A percentile compares a stretch with the other conserved stretches of the same genome.
Conservation (phyloP, 2,888 invertebrate species). For the Chrysopilus asiliformis region DNA sequence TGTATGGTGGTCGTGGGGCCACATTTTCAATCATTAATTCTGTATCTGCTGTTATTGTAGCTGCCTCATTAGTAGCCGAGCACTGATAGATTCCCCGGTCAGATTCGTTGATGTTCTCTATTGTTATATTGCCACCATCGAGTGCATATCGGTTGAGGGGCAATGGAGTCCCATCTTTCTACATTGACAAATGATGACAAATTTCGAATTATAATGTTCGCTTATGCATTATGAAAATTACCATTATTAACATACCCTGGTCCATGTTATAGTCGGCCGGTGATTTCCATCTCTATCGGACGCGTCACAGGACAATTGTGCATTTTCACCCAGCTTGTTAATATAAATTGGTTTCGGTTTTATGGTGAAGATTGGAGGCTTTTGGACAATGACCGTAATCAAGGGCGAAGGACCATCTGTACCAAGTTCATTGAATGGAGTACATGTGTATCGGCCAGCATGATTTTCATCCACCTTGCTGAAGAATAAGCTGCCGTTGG, state of each 20-base stretch:
- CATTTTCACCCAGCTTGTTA: constrained; percentile 62
- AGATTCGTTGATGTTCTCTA: constrained; percentile 63
- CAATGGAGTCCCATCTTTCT: constrained; percentile 62
- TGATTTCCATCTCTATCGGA: constrained; percentile 52
- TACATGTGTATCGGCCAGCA: constrained; percentile 80
- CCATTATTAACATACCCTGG: no score
- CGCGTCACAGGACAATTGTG: constrained; percentile 73
- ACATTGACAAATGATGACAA: constrained; percentile 13
- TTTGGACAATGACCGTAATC: constrained; percentile 72
- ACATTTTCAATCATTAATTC: constrained; percentile 74
- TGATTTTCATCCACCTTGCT: constrained; percentile 74
- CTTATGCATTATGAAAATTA: constrained; percentile 16
- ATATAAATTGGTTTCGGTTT: constrained; percentile 76
- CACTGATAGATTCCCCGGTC: constrained; percentile 82
- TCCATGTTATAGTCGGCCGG: constrained; percentile 53
- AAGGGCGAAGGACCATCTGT: constrained; percentile 71
- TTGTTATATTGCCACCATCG: constrained; percentile 68
- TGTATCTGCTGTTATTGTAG: constrained; percentile 64
- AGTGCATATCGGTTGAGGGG: constrained; percentile 53
- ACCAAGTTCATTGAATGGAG: constrained; percentile 80
- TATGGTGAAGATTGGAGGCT: constrained; percentile 69
- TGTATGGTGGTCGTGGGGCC: constrained; percentile 82
- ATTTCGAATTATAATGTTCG: neutral
- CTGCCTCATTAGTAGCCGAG: constrained; percentile 75
- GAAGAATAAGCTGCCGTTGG: constrained; percentile 73